Evolutionary conservation across 2,797 vertebrate species (phyloP).

Genomic region (Aulostomus chinensis): DNA sequence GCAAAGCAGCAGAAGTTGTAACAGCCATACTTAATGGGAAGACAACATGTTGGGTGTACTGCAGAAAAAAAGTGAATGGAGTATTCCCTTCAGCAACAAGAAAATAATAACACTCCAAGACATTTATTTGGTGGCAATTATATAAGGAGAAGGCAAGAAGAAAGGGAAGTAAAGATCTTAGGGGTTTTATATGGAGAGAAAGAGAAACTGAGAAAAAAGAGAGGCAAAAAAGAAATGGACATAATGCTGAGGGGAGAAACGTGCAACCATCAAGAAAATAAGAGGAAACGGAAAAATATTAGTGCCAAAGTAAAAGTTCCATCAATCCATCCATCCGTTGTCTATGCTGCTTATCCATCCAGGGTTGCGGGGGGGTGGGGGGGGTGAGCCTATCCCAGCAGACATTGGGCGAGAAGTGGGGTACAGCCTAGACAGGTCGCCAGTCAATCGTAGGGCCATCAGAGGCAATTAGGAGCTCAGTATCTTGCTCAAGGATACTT

Average conservation of each 20-base stretch:
- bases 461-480: too few species aligned
- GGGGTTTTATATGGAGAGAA: constrained; percentile 86
- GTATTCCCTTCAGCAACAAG: constrained; percentile 58
- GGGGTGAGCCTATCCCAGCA: too few species aligned
- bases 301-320: constrained; percentile 69
- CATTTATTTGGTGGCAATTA: constrained; percentile 20
- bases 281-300: constrained; percentile 75
- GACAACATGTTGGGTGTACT: constrained; percentile 23
- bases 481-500: too few species aligned
- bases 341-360: too few species aligned
- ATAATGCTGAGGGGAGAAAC: constrained; percentile 81
- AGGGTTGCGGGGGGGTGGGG: too few species aligned
- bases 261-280: constrained; percentile 65
- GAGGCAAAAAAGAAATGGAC: constrained; percentile 93
- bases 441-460: too few species aligned
- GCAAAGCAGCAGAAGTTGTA: constrained; percentile 19
- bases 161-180: constrained; percentile 19
- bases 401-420: too few species aligned
- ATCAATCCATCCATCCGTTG: background rate
- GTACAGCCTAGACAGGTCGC: too few species aligned
- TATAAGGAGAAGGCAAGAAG: constrained; percentile 7
- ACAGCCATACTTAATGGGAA: constrained; percentile 29
- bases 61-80: constrained; percentile 49
- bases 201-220: constrained; percentile 91
- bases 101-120: constrained; percentile 29